Evolutionary conservation across 2,113 vertebrate species (phyloP).

Genomic region (Petrocephalus zakoni): DNA sequence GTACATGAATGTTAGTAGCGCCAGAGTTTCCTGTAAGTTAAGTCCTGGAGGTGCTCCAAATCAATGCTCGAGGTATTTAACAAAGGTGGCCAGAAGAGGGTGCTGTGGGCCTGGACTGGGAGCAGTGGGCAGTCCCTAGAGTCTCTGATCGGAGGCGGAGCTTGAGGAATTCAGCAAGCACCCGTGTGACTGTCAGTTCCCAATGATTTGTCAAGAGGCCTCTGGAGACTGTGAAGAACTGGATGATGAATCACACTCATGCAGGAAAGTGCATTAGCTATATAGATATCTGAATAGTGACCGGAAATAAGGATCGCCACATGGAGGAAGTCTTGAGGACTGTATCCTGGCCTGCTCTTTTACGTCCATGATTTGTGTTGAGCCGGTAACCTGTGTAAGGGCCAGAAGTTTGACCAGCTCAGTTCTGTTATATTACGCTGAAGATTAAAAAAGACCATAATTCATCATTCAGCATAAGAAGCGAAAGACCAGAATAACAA

Average conservation of each 20-base stretch:
- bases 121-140: not conserved
- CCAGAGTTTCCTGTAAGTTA: not conserved
- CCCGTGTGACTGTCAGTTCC: not conserved
- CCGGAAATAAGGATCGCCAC: not conserved
- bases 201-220: not conserved
- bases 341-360: not conserved
- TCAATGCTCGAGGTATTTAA: not conserved
- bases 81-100: not conserved
- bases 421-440: not conserved
- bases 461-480: not conserved
- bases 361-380: not conserved
- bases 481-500: not conserved
- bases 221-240: not conserved
- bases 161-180: not conserved
- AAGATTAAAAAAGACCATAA: not conserved
- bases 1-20: not conserved
- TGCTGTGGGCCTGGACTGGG: not conserved
- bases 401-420: not conserved
- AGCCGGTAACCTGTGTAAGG: not conserved
- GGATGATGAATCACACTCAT: not conserved
- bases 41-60: not conserved
- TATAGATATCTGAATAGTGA: not conserved
- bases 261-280: not conserved
- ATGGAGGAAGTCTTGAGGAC: not conserved
- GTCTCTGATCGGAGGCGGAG: not conserved